Base-by-base conservation (phyloP, 2,888 invertebrate genomes). In the Ernsta delagoae region DNA sequence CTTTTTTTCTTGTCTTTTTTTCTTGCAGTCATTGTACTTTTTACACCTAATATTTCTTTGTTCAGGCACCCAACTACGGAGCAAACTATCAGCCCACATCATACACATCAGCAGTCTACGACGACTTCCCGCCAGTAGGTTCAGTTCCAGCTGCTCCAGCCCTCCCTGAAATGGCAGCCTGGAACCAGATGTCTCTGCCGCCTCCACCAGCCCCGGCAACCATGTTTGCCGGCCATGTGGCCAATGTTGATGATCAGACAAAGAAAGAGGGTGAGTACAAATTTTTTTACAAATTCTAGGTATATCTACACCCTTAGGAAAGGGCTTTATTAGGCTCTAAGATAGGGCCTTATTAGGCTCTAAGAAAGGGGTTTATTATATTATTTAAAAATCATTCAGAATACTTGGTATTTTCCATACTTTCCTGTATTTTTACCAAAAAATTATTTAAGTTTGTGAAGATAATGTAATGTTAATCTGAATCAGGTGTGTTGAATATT, bases 211-310 rank as follows among this genome's bases (percentile, higher is more conserved):
- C 72, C 3, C 73, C 75, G 1, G 79, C 82, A 65, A 34, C 82
- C 81, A 8, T 84, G 0, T 78, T 83, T 56, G 76, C 85, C 9
- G 85, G 82, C 70, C 50, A 50, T 50, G 24, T 24, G 24, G 6
- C 50, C 50, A 89, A 87, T 73, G 83, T 88, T 62, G 94, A 89
- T 75, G 94, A 94, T 65, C 92, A 94, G 73, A 85, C 92, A 12
- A 94, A 94, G 75, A 94, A 94, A 85, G 94, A 94, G 85, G 94
- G 94, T 94, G 85, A 73, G 78, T 50, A 16, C 6, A 16, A 16
- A 4, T 16, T 8, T 16, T 50, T 7, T 16, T 39, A 0, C 7
- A 50, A 16, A 16, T 50, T 24, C 24, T 24, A 24, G 24, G 24
- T 24, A 24, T 3, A 24, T 24, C 24, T 24, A 24, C 24, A n/a